Evolutionary conservation across 2,888 invertebrate genomes (phyloP), one percentile per base, ranked within the genome.

Genomic region (Helobdella robusta): DNA sequence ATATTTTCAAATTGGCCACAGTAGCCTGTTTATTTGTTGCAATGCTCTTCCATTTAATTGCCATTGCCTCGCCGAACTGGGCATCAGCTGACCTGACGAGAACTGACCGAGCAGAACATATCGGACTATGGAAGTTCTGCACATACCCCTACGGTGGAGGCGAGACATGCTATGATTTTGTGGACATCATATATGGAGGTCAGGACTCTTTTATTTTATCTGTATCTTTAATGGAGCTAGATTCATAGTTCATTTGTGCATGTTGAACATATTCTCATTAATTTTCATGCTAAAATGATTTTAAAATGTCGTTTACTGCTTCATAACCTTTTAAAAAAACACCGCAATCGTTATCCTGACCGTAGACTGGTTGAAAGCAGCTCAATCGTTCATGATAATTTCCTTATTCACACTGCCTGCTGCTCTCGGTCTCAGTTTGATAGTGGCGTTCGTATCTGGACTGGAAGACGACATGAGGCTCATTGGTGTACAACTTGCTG

Each of bases 351-450:
- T 40, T 11, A 11, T 15, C 8, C 40, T 20, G 15, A 20, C 60
- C 56, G 23, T 64, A 71, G 71, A 71, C 52, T 71, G 71, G 71
- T 34, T 71, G 54, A 71, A 69, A 44, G 70, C 70, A n/a, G 64
- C 68, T 5, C 70, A 71, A 59, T 54, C 70, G 11, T 71, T 71
- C 58, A 66, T 65, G 65, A 66, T 69, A 3, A 62, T 71, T 23
- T 67, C 68, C 11, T 28, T 71, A 48, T 69, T 71, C 48, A 59
- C 60, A 11, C 34, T 70, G 28, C 58, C 71, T 1, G 70, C 65
- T 0, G 68, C 70, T 11, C 50, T 71, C 15, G 70, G 59, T 25
- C 60, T 68, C 6, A 46, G 52, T 6, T 68, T 65, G 18, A 64
- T 68, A 50, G 60, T 56, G 34, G 67, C 67, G 25, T 68, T 70